Conservation (phyloP, 1,140 invertebrate species). For the Globodera ellingtonae region DNA sequence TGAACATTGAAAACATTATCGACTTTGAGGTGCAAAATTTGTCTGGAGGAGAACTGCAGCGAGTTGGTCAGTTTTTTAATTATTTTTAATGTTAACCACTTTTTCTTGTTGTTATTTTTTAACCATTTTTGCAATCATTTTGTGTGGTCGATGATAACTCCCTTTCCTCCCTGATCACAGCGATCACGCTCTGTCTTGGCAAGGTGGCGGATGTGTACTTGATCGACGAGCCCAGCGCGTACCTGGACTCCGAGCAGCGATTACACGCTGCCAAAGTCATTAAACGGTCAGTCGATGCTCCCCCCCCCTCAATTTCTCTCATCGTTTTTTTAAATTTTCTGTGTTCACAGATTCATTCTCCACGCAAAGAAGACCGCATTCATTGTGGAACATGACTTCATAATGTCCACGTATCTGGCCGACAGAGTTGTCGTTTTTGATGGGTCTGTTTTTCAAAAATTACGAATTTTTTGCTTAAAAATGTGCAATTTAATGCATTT, state of each 20-base stretch:
- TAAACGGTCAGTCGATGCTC: constrained; percentile 74
- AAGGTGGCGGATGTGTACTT: constrained; percentile 98
- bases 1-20: constrained; percentile 95
- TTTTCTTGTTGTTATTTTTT: too few species aligned
- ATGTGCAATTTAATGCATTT: not conserved
- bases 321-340: constrained; percentile 5
- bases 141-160: too few species aligned
- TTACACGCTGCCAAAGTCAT: constrained; percentile 98
- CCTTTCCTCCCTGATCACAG: not conserved
- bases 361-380: constrained; percentile 99
- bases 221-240: constrained; percentile 98
- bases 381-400: constrained; percentile 99
- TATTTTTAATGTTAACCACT: too few species aligned
- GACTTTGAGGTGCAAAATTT: constrained; percentile 96
- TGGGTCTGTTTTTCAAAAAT: constrained; percentile 68
- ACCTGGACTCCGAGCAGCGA: constrained; percentile 99
- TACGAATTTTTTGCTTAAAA: not conserved
- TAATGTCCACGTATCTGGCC: constrained; percentile 98
- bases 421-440: constrained; percentile 99
- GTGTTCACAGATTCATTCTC: constrained; percentile 82
- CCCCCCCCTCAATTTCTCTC: not conserved
- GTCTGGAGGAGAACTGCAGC: constrained; percentile 97
- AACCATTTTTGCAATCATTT: too few species aligned
- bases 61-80: constrained; percentile 75
- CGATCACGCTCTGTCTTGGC: constrained; percentile 79